Conservation (phyloP, 1,140 invertebrate genomes). For the Copidosoma floridanum region DNA sequence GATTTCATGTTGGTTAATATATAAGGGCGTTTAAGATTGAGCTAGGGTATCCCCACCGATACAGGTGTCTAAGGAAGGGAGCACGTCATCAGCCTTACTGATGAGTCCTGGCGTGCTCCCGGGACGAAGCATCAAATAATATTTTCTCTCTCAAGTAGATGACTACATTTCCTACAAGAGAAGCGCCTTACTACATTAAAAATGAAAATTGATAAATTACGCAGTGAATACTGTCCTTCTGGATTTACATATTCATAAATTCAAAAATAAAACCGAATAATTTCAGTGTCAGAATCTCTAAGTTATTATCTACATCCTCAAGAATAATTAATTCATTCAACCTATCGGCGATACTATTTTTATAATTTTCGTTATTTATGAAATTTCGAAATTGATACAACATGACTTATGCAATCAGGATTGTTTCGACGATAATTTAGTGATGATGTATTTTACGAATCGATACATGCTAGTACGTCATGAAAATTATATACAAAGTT, state of each 20-base stretch:
- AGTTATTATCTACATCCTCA: neutral
- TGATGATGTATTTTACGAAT: neutral
- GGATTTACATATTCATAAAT: neutral
- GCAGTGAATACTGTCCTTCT: neutral
- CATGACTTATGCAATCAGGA: neutral
- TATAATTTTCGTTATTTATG: neutral
- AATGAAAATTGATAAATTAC: constrained; percentile 13
- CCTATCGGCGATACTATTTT: neutral
- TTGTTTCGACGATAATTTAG: neutral
- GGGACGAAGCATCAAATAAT: too few relatives aligned
- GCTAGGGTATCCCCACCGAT: too few relatives aligned
- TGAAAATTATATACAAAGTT: neutral
- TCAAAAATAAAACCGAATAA: neutral
- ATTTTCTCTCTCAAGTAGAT: too few relatives aligned
- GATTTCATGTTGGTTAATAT: too few relatives aligned
- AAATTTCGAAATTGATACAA: neutral
- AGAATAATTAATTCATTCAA: neutral
- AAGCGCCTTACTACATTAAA: too few relatives aligned
- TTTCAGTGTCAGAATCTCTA: neutral
- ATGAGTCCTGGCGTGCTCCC: too few relatives aligned
- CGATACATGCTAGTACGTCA: neutral
- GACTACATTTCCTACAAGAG: too few relatives aligned
- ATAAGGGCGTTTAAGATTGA: too few relatives aligned
- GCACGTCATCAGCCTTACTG: too few relatives aligned
- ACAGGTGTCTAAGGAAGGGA: too few relatives aligned